Evolutionary conservation across 1,140 invertebrate species (phyloP), one percentile per base, ranked within the genome.

Genomic region (Neodiprion lecontei): DNA sequence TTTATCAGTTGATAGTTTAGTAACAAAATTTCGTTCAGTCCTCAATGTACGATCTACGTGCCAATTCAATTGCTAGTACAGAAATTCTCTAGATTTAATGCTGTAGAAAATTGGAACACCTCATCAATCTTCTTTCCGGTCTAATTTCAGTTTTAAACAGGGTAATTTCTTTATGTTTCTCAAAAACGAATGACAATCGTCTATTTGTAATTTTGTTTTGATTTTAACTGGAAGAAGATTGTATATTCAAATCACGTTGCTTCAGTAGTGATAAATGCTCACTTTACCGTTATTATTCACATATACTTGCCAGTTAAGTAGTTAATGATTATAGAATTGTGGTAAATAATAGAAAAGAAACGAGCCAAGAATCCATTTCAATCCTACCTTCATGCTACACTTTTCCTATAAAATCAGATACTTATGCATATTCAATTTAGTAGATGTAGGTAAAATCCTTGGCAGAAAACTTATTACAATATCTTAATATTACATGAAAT

Each of bases 11-110:
- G 17, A 49, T 74, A 67, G 70, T 72, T 65, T 47, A 72, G 74
- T 69, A 75, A 74, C 12, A 73, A 74, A 70, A 69, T 9, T 69
- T 69, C 40, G 17, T 69, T 0, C n/a, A 9, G 21, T 21, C 12
- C 11, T 74, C 75, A 72, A 67, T 7, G 17, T 53, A 72, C 40
- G 61, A 72, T 11, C 48, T 17, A 48, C 70, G 48, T 50, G 48
- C 70, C 23, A 71, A 71, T 47, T 23, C 21, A 69, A 74, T 72
- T 76, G 72, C 72, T 79, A 76, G 76, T 78, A 74, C 73, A 78
- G 70, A 77, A 80, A 79, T 79, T 82, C 78, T 79, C 81, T 67
- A 23, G 7, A 72, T 9, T 74, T 28, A 72, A 67, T 7, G 48
- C 8, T 61, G 11, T 61, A 8, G 53, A 5, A 14, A 61, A 61